These are phyloP conservation scores for Ammodytes marinus DNA, from an alignment of 2,113 vertebrate genomes.

Conservation along the genomic window DNA sequence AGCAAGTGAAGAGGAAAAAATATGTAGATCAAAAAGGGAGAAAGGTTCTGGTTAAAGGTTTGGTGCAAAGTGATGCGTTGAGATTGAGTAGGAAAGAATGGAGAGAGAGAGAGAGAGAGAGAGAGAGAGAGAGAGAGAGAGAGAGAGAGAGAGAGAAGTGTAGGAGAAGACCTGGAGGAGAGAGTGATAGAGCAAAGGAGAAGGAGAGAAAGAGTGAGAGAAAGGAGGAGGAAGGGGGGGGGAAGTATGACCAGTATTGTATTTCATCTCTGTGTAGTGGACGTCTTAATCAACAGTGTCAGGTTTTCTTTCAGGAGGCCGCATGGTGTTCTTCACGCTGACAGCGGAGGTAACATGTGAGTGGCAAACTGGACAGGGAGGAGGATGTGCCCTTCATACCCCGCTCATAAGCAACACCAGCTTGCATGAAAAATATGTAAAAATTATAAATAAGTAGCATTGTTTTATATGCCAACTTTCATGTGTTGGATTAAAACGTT, in stretches of 20 bases:
- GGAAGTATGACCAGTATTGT: conserved; percentile 69
- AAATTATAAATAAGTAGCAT: background rate
- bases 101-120: background rate
- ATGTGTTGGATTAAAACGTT: background rate
- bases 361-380: conserved; percentile 30
- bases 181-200: conserved; percentile 19
- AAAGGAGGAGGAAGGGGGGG: conserved; percentile 14
- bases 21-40: conserved; percentile 45
- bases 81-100: conserved; percentile 28
- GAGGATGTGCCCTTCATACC: conserved; percentile 10
- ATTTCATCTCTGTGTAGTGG: conserved; percentile 92
- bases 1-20: conserved; percentile 19
- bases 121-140: background rate
- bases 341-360: conserved; percentile 55
- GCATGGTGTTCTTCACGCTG: conserved; percentile 70
- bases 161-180: conserved; percentile 1
- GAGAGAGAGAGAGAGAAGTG: background rate
- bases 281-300: conserved; percentile 89
- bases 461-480: background rate
- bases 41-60: conserved; percentile 46
- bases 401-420: conserved; percentile 26
- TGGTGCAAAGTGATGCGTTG: conserved; percentile 8
- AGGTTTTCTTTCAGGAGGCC: conserved; percentile 79
- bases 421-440: background rate
- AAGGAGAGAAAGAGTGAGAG: background rate